Evolutionary conservation across 2,797 vertebrate species (phyloP), one percentile per base, ranked within the genome.

Genomic region (Myotis myotis): DNA sequence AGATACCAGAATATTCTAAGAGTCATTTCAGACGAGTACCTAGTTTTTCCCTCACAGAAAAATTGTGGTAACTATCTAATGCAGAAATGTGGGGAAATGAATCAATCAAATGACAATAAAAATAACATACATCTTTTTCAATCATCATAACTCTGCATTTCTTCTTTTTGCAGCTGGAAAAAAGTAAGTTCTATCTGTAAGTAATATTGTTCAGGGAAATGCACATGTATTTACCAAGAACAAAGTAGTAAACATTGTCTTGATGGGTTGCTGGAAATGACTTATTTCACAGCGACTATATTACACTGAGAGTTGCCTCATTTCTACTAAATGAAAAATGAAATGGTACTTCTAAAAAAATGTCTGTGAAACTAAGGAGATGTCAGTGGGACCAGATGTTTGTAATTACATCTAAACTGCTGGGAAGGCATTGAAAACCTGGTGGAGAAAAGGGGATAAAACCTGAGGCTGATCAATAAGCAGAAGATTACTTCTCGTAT

Each of bases 281-380:
- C 90, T 96, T 89, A 72, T 91, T 97, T 87, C 91, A 90, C 78
- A 84, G 87, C 81, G 95, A 70, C 72, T 75, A 74, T 87, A 95
- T 38, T 97, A 57, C 38, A 78, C 90, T 91, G 64, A 74, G 68
- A 94, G 96, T 85, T 95, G 76, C 83, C 71, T 97, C 96, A 97
- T 97, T 97, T 96, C 64, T 92, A 64, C 70, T 97, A 97, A 97
- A 93, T 88, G 93, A 97, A 86, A 94, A 97, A 96, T 96, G 96
- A 97, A 97, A 94, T 47, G 83, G 44, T 79, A 81, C 71, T 97
- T 97, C 89, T 85, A 38, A 90, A 96, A 96, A 70, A 95, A 92
- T 84, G 92, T 94, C 93, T 97, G 57, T 72, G 94, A 97, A 97
- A 94, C 71, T 87, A 96, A 97, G n/a, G 36, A 72, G 87, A 83